A percentile compares a stretch with the other conserved stretches of the same genome.
phyloP scores from a whole-genome alignment of 2,113 vertebrate genomes.

The Malaclemys terrapin region DNA sequence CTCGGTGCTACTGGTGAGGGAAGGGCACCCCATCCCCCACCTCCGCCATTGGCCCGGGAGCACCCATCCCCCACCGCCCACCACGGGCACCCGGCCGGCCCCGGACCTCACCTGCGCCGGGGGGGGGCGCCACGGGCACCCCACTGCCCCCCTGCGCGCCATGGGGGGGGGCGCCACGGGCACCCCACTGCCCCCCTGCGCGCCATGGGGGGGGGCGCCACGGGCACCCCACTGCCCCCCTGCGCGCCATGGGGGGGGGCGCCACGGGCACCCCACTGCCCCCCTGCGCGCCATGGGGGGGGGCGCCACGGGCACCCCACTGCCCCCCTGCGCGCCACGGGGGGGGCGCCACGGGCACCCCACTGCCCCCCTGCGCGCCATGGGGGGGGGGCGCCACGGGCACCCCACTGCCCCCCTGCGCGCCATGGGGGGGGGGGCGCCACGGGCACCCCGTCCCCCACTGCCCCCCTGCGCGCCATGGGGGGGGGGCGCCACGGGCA shows the following conservation, averaged over 20 bases:
- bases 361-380: accelerated
- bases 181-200: accelerated
- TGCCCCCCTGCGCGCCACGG: accelerated
- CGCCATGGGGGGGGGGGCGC: too few species aligned
- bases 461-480: accelerated
- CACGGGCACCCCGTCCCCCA: too few species aligned
- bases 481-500: not conserved
- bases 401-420: too few species aligned
- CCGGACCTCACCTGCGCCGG: too few species aligned
- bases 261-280: not conserved
- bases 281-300: too few species aligned
- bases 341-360: too few species aligned
- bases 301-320: not conserved
- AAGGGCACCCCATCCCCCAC: too few species aligned
- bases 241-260: slow-evolving; percentile 19
- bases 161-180: too few species aligned
- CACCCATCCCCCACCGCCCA: not conserved
- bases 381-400: too few species aligned
- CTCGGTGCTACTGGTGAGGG: not conserved
- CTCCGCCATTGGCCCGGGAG: not conserved
- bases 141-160: too few species aligned
- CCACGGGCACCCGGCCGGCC: not conserved
- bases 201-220: not conserved
- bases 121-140: too few species aligned
- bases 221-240: not conserved